A percentile compares a stretch with the other conserved stretches of the same genome.
These are phyloP conservation scores for Embiotoca jacksoni DNA, from an alignment of 2,113 vertebrate genomes.

Conservation along the genomic window DNA sequence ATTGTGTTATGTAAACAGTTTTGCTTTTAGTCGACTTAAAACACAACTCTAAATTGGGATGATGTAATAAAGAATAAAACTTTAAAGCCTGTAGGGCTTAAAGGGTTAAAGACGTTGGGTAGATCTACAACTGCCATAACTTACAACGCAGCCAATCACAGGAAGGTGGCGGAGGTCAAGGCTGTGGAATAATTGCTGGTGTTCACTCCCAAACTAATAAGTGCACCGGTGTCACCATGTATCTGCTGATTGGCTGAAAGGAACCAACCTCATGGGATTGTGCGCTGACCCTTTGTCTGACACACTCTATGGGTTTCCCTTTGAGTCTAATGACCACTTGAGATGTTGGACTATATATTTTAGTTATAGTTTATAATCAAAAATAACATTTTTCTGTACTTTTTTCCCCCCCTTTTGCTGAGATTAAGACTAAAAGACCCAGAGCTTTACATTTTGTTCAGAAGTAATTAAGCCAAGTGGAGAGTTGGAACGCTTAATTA, in stretches of 20 bases:
- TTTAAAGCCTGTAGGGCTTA: not conserved
- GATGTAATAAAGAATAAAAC: not conserved
- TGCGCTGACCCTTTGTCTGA: not conserved
- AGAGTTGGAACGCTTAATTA: too few species aligned
- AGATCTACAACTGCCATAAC: not conserved
- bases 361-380: not conserved
- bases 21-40: too few species aligned
- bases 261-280: not conserved
- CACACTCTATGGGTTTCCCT: not conserved
- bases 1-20: too few species aligned
- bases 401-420: too few species aligned
- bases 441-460: too few species aligned
- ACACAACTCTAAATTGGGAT: not conserved
- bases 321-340: not conserved
- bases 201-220: constrained; percentile 4
- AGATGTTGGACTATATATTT: not conserved
- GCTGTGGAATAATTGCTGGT: not conserved
- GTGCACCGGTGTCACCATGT: not conserved
- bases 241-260: constrained; percentile 14
- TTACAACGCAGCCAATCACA: constrained; percentile 1
- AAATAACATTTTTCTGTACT: too few species aligned
- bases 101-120: not conserved
- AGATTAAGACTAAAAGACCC: too few species aligned
- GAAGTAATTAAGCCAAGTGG: too few species aligned
- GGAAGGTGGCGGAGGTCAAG: constrained; percentile 5